A percentile compares a stretch with the other conserved stretches of the same genome.
Evolutionary conservation across 1,140 invertebrate species (phyloP).

Genomic region (Aphelenchoides avenae): DNA sequence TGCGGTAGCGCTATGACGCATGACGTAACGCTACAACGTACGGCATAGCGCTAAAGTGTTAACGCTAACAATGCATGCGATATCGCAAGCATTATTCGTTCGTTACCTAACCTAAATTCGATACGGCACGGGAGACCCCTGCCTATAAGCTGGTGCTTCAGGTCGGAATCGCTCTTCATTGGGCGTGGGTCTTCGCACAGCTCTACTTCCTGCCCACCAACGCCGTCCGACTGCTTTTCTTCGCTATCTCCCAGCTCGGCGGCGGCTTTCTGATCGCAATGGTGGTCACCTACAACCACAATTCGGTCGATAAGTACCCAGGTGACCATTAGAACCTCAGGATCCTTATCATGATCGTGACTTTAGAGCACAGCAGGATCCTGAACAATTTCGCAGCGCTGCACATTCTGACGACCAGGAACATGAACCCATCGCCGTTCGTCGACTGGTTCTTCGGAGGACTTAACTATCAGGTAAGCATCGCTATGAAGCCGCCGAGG

Average conservation of each 20-base stretch:
- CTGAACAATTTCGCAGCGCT: conserved; percentile 59
- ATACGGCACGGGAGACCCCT: background rate
- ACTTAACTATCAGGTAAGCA: conserved; percentile 56
- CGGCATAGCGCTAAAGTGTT: no score
- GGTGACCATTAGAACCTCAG: conserved; percentile 21
- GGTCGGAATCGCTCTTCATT: conserved; percentile 41
- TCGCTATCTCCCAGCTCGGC: conserved; percentile 49
- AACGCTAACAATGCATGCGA: no score
- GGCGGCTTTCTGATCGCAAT: conserved; percentile 51
- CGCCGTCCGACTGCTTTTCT: conserved; percentile 45
- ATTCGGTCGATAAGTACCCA: conserved; percentile 57
- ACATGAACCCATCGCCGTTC: conserved; percentile 54
- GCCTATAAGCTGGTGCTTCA: conserved; percentile 19
- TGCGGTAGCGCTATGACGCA: no score
- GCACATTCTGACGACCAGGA: conserved; percentile 59
- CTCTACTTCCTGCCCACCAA: conserved; percentile 45
- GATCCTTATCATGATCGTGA: background rate
- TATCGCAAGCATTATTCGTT: no score
- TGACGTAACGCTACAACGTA: no score
- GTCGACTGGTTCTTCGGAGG: conserved; percentile 60
- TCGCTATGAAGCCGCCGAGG: no score
- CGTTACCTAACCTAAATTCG: no score
- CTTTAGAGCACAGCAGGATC: conserved; percentile 47
- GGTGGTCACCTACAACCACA: conserved; percentile 58
- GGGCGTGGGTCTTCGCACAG: conserved; percentile 55